Base-by-base conservation (phyloP, 2,888 invertebrate species). In the Epinotia nisella region DNA sequence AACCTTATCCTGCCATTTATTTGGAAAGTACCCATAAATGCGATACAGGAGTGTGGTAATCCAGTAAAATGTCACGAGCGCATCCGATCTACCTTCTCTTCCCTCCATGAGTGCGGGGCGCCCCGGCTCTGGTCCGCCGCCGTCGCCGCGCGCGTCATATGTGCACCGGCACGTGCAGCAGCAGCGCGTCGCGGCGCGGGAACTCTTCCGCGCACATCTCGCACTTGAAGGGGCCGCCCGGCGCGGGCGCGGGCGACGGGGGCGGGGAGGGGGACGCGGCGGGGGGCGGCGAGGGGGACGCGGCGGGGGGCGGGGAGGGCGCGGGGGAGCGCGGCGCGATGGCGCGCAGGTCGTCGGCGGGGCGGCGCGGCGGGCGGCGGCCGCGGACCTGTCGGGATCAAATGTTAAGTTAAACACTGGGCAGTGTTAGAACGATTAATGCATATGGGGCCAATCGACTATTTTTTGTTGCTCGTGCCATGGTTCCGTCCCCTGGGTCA, bases 181-280 rank as follows among this genome's bases (percentile, higher is more conserved):
- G 94, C 76, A 97, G 89, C 77, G 96, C 96, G 66, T 96, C 95
- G 66, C 97, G 95, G 76, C 96, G 96, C 11, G 95, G 92, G 87
- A 97, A 97, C 78, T 96, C 95, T 62, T 95, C 95, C 70, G 96
- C 95, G 86, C 97, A 97, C 96, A 97, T 97, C 87, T 97, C 97
- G 85, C 97, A 97, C 78, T 95, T 96, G 88, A 95, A 97, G 58
- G 95, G 95, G 71, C 90, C 95, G 72, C 94, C 93, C 17, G 90
- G 76, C 3, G 76, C 64, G n/a, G 74, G 74, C 11, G 76, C 67
- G 51, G 75, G 72, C 61, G 55, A 41, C 21, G 64, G 29, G 58
- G 77, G 75, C n/a, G 72, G 24, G 75, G 70, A 55, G 66, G 73
- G 41, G 73, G 58, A 53, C 71, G 69, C 15, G 64, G 62, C 85